A percentile compares a stretch with the other conserved stretches of the same genome.
These are phyloP conservation scores for Wiebesia pumilae DNA, from an alignment of 1,140 invertebrate genomes.

Conservation along the genomic window DNA sequence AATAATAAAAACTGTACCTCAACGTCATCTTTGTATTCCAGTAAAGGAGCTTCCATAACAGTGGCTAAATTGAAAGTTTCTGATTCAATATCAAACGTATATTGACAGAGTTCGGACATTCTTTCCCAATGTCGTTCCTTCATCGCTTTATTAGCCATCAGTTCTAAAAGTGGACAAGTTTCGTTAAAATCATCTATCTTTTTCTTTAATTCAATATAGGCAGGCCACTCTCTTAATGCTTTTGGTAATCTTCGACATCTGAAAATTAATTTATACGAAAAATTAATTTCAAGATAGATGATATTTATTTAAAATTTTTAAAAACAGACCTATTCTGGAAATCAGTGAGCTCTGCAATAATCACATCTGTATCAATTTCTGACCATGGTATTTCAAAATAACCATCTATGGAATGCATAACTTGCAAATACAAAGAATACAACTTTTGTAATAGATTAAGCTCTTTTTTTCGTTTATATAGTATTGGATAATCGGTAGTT, in stretches of 20 bases:
- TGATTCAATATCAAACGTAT: constrained; percentile 86
- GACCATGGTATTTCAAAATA: constrained; percentile 90
- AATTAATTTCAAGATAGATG: background rate
- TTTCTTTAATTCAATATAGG: constrained; percentile 89
- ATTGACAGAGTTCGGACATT: constrained; percentile 82
- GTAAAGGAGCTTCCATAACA: constrained; percentile 88
- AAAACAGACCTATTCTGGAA: constrained; percentile 84
- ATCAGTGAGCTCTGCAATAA: constrained; percentile 85
- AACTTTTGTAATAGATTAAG: constrained; percentile 90
- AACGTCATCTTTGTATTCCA: constrained; percentile 90
- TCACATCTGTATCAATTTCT: constrained; percentile 88
- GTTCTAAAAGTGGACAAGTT: constrained; percentile 88
- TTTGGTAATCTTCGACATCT: constrained; percentile 87
- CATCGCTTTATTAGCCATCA: constrained; percentile 94
- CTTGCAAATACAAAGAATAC: constrained; percentile 85
- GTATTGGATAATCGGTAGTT: constrained; percentile 85
- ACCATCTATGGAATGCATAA: constrained; percentile 88
- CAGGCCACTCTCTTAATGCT: constrained; percentile 91
- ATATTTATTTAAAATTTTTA: background rate
- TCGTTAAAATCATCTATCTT: constrained; percentile 94
- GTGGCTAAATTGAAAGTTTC: constrained; percentile 86
- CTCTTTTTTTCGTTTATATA: constrained; percentile 87
- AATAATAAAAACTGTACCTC: constrained; percentile 76
- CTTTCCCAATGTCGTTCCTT: constrained; percentile 91
- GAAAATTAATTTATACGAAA: background rate